These are phyloP conservation scores for Lacerta viridis DNA, from an alignment of 2,797 vertebrate species.

Conservation along the genomic window DNA sequence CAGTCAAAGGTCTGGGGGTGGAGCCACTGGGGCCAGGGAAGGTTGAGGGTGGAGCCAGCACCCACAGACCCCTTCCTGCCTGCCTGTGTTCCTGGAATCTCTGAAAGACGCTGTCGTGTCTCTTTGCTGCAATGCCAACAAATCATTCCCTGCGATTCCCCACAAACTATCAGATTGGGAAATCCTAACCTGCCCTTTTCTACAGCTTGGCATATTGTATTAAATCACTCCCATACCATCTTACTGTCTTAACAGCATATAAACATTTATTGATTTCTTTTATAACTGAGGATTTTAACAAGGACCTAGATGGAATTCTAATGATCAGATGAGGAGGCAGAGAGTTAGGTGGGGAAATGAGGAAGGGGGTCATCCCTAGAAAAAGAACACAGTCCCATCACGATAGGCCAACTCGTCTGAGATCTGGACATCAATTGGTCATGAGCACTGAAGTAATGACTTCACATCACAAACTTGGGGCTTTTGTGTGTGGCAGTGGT, in stretches of 20 bases:
- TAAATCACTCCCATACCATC: constrained; percentile 1
- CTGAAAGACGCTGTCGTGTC: not conserved
- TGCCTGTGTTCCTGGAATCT: not conserved
- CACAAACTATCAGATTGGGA: constrained; percentile 2
- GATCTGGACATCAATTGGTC: not conserved
- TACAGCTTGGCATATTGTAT: constrained; percentile 11
- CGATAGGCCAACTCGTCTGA: not conserved
- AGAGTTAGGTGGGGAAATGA: not conserved
- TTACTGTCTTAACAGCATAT: constrained; percentile 10
- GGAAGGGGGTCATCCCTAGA: not conserved
- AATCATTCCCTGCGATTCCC: not conserved
- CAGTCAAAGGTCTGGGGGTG: not conserved
- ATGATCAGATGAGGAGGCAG: not conserved
- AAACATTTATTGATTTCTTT: constrained; percentile 29
- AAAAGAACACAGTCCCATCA: not conserved
- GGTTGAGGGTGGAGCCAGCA: too few species aligned
- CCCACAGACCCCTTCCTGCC: not conserved
- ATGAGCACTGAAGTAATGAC: not conserved
- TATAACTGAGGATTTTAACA: constrained; percentile 6
- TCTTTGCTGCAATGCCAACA: not conserved
- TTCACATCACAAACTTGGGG: not conserved
- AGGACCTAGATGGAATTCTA: not conserved
- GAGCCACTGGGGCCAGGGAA: not conserved
- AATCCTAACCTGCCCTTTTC: not conserved
- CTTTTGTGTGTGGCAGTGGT: not conserved